Conservation (phyloP, 2,888 invertebrate species). For the Ctenicera cuprea region DNA sequence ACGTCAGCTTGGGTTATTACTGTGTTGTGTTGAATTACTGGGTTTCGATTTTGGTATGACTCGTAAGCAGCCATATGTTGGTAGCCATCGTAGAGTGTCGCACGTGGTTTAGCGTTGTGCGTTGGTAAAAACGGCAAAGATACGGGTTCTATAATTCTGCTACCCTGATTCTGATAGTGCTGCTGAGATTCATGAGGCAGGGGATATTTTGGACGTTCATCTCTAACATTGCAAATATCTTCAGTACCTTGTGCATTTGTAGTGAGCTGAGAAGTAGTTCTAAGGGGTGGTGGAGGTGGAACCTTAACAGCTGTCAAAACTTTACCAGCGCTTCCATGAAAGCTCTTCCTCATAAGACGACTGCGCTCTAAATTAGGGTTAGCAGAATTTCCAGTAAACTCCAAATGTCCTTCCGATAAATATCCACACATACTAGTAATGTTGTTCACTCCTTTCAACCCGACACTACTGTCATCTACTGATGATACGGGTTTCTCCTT, state of each 20-base stretch:
- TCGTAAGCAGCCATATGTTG: constrained; percentile 28
- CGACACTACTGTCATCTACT: constrained; percentile 86
- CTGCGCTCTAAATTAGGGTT: constrained; percentile 91
- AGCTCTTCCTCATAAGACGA: constrained; percentile 91
- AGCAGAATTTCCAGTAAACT: constrained; percentile 80
- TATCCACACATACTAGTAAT: constrained; percentile 83
- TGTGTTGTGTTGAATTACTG: constrained; percentile 42
- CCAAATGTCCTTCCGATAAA: constrained; percentile 90
- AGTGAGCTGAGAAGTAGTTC: constrained; percentile 90
- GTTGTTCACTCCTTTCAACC: constrained; percentile 78
- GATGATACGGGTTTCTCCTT: constrained; percentile 74
- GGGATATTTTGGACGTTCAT: constrained; percentile 72
- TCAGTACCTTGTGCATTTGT: constrained; percentile 77
- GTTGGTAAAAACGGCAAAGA: constrained; percentile 79
- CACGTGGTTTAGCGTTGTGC: constrained; percentile 71
- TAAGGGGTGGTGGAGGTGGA: constrained; percentile 88
- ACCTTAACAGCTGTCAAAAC: constrained; percentile 89
- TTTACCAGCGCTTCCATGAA: constrained; percentile 89
- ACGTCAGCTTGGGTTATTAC: constrained; percentile 91
- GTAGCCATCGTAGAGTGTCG: constrained; percentile 6
- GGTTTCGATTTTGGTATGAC: constrained; percentile 56
- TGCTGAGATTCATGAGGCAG: constrained; percentile 66
- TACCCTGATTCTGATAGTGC: constrained; percentile 54
- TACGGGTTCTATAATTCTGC: constrained; percentile 73
- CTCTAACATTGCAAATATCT: constrained; percentile 66